Conservation (phyloP, 2,888 invertebrate genomes). For the Siphlonurus alternatus region DNA sequence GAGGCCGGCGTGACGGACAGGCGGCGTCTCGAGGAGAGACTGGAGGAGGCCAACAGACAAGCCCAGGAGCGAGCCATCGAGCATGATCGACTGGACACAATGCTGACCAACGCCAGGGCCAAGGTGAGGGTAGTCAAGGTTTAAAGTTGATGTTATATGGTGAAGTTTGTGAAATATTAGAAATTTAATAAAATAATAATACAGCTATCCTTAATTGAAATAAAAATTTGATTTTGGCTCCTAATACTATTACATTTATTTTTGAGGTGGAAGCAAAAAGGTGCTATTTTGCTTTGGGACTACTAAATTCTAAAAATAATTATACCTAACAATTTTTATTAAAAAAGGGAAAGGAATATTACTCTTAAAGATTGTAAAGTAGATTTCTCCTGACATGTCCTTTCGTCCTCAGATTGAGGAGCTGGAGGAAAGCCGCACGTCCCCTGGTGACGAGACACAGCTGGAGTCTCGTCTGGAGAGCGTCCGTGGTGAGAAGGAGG, state of each 20-base stretch:
- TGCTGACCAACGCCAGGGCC: slow-evolving; percentile 68
- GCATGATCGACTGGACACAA: slow-evolving; percentile 53
- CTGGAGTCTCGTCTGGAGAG: slow-evolving; percentile 50
- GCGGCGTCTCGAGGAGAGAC: slow-evolving; percentile 52
- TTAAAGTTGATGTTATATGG: no score
- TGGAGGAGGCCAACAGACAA: slow-evolving; percentile 52
- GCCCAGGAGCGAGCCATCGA: slow-evolving; percentile 63
- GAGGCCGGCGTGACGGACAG: slow-evolving; percentile 61
- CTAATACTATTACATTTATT: no score
- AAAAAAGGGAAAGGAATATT: no score
- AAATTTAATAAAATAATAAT: not conserved
- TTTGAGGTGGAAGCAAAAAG: no score
- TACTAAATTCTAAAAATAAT: no score
- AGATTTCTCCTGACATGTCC: no score
- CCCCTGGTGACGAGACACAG: slow-evolving; percentile 48
- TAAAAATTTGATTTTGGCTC: no score
- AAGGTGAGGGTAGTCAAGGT: slow-evolving; percentile 49
- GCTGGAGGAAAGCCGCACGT: slow-evolving; percentile 45
- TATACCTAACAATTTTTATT: no score
- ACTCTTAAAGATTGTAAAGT: no score
- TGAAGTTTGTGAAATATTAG: no score
- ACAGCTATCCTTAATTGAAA: no score
- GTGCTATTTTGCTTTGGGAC: not conserved
- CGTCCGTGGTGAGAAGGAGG: slow-evolving; percentile 53
- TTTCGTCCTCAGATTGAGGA: slow-evolving; percentile 44